Base-by-base conservation (phyloP, 2,113 vertebrate species). In the Phycodurus eques region DNA sequence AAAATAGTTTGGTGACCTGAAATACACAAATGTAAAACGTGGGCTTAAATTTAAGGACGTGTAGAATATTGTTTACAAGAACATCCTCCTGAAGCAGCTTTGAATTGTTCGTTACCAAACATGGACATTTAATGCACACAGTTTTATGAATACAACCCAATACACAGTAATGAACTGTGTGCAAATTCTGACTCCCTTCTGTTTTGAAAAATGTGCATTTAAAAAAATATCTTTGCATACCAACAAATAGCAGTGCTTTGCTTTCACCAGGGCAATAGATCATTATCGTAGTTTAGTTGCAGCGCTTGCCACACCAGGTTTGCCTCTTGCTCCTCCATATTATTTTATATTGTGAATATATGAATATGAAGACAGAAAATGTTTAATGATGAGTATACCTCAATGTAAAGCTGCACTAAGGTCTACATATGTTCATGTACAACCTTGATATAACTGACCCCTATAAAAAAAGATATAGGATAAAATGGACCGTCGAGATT, bases 351-450 rank as follows among this genome's bases (percentile, higher is more conserved):
- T 54, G 53, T 54, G 7, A 2, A 46, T 46, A 46, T 13, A 12
- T 9, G 44, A 11, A 13, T 8, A 51, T 15, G 47, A 51, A 51
- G 15, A 51, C 35, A 51, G 46, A 47, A 8, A 57, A 57, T 3
- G 54, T 22, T 57, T 8, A 51, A 51, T 51, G 4, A 51, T 17
- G 5, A 51, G 35, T 51, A 47, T 15, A 51, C 49, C 49, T 2
- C 15, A 51, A 19, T 56, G 20, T 56, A n/a, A 22, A 10, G 53
- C 20, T 59, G 22, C 56, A 12, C 13, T 1, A 10, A 59, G 12
- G 31, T 59, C 10, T 59, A 22, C 68, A 42, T 81, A 69, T 17
- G 65, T 5, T 53, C 27, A 39, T 68, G 27, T 27, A 27, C 27
- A 27, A 27, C 27, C 27, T 27, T 27, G 27, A 27, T 1, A 27